Evolutionary conservation across 2,888 invertebrate genomes (phyloP), one percentile per base, ranked within the genome.

Genomic region (Philereme transversata): DNA sequence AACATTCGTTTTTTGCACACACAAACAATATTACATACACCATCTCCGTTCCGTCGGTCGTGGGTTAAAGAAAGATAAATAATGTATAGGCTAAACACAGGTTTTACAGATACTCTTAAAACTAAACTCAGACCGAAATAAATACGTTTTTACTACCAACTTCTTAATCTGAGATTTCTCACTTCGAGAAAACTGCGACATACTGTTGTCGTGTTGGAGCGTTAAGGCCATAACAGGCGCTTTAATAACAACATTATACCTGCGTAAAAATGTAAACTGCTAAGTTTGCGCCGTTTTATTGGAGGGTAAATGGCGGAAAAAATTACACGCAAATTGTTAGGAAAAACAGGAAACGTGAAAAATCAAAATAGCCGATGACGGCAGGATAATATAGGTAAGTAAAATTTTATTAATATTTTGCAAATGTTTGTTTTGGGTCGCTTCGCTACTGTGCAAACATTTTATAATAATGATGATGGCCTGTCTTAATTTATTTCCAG

Each of bases 171-270:
- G n/a, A n/a, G n/a, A n/a, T n/a, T n/a, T n/a, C n/a, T n/a, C 38
- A 36, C 36, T 5, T 46, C n/a, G 8, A 0, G 10, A 49, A 49
- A 47, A 51, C 33, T 36, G 53, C 49, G 46, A 11, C 33, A 43
- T 55, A 43, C 46, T 43, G 48, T 22, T 44, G 43, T 50, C 45
- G 35, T 22, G 41, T 50, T 49, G 44, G 38, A 44, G 61, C 33
- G 8, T 47, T 47, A 53, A 34, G 35, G 5, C 36, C 10, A 11
- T 47, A 70, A 62, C 73, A 62, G 60, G 69, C 69, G 71, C 60
- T 68, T 67, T 73, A 71, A 70, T 68, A 73, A 72, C 58, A 58
- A 73, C 72, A 74, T 70, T 64, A 66, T 64, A 66, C 65, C 58
- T 62, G 62, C 49, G 61, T 63, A 52, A 64, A 65, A 70, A 67